Conservation (phyloP, 1,140 invertebrate genomes). For the Hyles euphorbiae region DNA sequence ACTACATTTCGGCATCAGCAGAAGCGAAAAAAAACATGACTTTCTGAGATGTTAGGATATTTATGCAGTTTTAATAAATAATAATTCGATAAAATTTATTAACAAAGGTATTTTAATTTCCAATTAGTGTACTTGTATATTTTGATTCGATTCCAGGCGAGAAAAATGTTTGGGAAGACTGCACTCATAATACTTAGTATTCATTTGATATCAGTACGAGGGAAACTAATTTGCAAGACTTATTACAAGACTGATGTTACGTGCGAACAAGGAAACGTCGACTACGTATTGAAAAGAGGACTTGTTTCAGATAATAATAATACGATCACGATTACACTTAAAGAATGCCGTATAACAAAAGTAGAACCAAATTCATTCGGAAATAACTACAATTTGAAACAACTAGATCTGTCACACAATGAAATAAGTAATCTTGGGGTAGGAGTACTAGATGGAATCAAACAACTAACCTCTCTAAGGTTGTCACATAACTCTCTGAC, state of each 20-base stretch:
- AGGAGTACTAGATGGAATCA: constrained; percentile 37
- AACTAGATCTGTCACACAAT: constrained; percentile 51
- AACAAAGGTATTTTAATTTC: too few species aligned
- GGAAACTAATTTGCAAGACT: constrained; percentile 10
- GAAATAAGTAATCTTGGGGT: constrained; percentile 38
- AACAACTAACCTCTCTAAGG: constrained; percentile 39
- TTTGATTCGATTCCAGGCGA: too few species aligned
- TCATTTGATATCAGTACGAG: constrained; percentile 1
- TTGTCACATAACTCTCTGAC: constrained; percentile 44
- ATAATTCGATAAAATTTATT: too few species aligned
- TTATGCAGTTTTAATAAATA: too few species aligned
- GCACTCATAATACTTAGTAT: too few species aligned
- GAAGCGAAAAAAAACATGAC: too few species aligned
- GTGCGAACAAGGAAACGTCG: constrained; percentile 12
- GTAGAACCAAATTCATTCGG: constrained; percentile 45
- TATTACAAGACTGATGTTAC: constrained; percentile 2
- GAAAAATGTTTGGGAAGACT: too few species aligned
- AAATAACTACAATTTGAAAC: not conserved
- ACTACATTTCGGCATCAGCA: too few species aligned
- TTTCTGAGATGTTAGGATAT: too few species aligned
- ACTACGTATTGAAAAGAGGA: constrained; percentile 17
- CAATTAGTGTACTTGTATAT: too few species aligned
- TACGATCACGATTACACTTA: constrained; percentile 19
- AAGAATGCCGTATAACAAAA: constrained; percentile 38
- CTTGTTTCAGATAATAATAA: constrained; percentile 20